These are phyloP conservation scores for Ceyx erithaca DNA, from an alignment of 2,797 vertebrate genomes.

Conservation along the genomic window DNA sequence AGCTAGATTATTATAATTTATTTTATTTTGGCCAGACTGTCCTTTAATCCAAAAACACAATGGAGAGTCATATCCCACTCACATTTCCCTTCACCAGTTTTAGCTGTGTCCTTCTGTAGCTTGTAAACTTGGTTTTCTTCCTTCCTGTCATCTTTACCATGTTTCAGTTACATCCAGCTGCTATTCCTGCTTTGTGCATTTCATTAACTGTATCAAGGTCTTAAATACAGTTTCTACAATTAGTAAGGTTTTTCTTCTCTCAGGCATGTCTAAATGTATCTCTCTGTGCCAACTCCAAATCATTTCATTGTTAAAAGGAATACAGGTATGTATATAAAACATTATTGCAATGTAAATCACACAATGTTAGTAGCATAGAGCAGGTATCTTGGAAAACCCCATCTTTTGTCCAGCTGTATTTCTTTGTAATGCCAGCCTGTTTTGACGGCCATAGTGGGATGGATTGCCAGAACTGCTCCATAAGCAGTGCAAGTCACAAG, in stretches of 20 bases:
- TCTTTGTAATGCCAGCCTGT: background rate
- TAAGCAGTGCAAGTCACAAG: background rate
- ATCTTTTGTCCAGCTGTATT: background rate
- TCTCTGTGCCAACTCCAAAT: background rate
- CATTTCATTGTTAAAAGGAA: background rate
- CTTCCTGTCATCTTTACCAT: background rate
- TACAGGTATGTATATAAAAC: background rate
- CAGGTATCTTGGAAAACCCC: rapidly evolving
- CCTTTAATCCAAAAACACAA: background rate
- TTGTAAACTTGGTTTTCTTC: background rate
- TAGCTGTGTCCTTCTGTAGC: background rate
- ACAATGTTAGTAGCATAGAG: background rate
- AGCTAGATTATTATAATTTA: background rate
- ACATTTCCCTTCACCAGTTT: background rate
- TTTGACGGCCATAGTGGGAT: background rate
- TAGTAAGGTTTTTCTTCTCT: background rate
- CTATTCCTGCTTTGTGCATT: background rate
- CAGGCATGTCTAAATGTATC: rapidly evolving
- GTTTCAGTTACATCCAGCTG: background rate
- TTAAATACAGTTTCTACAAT: background rate
- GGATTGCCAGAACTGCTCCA: background rate
- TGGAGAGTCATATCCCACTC: background rate
- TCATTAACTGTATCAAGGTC: background rate
- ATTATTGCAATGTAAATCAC: background rate
- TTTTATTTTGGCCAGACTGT: background rate